phyloP scores from a whole-genome alignment of 1,140 invertebrate genomes.

The Habropoda laboriosa region DNA sequence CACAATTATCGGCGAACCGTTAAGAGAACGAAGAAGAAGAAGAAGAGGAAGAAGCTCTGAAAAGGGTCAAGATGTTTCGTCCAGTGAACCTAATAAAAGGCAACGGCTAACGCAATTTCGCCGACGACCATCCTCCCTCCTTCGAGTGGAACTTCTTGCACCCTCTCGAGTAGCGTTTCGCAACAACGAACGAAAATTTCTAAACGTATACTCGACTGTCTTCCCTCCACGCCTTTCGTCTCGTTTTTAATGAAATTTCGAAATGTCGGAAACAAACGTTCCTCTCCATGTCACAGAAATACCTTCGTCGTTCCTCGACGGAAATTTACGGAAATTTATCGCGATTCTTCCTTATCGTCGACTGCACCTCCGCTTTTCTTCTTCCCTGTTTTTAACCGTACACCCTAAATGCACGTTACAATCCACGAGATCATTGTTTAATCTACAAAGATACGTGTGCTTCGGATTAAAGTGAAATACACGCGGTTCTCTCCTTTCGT shows the following conservation, averaged over 20 bases:
- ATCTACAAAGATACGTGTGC: no score
- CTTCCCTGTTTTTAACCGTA: no score
- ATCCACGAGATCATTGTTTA: background rate
- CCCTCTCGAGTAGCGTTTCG: background rate
- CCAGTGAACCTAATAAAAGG: constrained; percentile 12
- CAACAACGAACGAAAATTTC: background rate
- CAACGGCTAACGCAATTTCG: constrained; percentile 17
- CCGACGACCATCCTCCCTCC: background rate
- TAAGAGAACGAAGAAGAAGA: background rate
- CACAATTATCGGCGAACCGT: background rate
- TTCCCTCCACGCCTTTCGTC: background rate
- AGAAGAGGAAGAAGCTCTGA: background rate
- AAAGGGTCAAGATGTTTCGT: no score
- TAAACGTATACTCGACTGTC: no score
- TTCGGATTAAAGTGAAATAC: background rate
- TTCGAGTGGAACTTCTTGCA: background rate
- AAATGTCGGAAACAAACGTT: background rate
- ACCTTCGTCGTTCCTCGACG: background rate
- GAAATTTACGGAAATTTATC: background rate
- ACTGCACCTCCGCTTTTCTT: background rate
- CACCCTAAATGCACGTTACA: background rate
- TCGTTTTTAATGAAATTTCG: background rate
- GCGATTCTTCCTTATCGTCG: background rate
- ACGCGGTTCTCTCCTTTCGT: background rate
- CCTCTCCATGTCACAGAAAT: background rate